These are phyloP conservation scores for Actenoides lindsayi DNA, from an alignment of 2,113 vertebrate genomes.

Conservation along the genomic window DNA sequence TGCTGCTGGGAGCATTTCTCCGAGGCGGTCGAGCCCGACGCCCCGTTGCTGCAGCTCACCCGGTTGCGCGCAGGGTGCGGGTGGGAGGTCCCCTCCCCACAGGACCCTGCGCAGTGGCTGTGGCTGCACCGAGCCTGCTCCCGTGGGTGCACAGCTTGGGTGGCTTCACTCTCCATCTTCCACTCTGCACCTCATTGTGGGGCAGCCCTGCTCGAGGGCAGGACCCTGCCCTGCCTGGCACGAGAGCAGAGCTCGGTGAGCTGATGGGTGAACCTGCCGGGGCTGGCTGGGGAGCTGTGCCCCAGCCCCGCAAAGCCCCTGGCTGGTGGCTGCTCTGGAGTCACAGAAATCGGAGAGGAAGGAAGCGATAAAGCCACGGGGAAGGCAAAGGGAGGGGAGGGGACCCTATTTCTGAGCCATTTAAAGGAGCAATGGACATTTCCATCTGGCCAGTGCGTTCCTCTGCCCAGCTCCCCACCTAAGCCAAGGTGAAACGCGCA, in stretches of 20 bases:
- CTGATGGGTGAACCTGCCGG: not conserved
- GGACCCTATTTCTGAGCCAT: not conserved
- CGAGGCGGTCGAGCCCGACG: fast-evolving
- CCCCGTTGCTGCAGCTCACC: not conserved
- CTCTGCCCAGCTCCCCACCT: not conserved
- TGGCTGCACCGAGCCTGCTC: fast-evolving
- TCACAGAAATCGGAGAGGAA: not conserved
- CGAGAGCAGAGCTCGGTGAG: fast-evolving
- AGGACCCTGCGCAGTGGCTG: fast-evolving
- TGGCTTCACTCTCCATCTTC: not conserved
- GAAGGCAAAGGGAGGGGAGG: not conserved
- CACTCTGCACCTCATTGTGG: not conserved
- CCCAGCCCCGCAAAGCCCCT: not conserved
- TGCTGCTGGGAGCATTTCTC: not conserved
- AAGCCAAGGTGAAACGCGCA: fast-evolving
- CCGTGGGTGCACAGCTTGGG: not conserved
- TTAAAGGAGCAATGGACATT: not conserved
- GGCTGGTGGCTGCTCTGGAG: not conserved
- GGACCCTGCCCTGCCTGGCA: not conserved
- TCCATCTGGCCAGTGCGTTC: no score
- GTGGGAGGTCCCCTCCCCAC: fast-evolving
- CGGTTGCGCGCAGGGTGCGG: fast-evolving
- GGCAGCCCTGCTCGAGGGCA: not conserved
- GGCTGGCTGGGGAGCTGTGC: not conserved
- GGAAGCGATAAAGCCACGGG: not conserved